A percentile compares a stretch with the other conserved stretches of the same genome.
These are phyloP conservation scores for Myotis vivesi DNA, from an alignment of 2,797 vertebrate species.

Conservation along the genomic window DNA sequence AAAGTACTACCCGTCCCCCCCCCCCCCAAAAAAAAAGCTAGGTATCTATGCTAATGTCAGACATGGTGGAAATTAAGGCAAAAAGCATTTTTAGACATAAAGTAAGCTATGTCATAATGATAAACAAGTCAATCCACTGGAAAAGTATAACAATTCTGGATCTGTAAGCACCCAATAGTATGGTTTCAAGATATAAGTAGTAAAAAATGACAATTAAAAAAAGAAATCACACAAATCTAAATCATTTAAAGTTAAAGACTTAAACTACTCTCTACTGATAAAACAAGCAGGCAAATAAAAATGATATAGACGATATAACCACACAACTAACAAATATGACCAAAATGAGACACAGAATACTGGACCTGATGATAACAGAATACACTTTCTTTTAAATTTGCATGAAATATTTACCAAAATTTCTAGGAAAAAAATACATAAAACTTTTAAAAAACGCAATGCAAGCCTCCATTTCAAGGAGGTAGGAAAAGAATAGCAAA, in stretches of 20 bases:
- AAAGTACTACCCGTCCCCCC: neutral
- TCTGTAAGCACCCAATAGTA: neutral
- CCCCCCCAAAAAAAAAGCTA: neutral
- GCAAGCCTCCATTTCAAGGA: neutral
- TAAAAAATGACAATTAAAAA: neutral
- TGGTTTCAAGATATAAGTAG: neutral
- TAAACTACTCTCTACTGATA: neutral
- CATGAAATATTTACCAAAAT: neutral
- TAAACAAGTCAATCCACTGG: neutral
- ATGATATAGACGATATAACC: neutral
- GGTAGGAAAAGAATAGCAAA: neutral
- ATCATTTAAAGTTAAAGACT: neutral
- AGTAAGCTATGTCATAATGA: neutral
- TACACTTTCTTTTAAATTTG: neutral
- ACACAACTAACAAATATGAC: neutral
- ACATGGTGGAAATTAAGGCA: neutral
- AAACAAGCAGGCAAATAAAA: neutral
- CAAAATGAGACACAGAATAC: neutral
- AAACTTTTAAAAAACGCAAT: neutral
- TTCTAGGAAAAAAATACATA: neutral
- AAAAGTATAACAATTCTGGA: neutral
- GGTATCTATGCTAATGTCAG: neutral
- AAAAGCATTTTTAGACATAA: neutral
- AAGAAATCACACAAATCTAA: neutral
- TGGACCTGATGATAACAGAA: neutral